Evolutionary conservation across 1,140 invertebrate genomes (phyloP), one percentile per base, ranked within the genome.

Genomic region (Drosophila bocki): DNA sequence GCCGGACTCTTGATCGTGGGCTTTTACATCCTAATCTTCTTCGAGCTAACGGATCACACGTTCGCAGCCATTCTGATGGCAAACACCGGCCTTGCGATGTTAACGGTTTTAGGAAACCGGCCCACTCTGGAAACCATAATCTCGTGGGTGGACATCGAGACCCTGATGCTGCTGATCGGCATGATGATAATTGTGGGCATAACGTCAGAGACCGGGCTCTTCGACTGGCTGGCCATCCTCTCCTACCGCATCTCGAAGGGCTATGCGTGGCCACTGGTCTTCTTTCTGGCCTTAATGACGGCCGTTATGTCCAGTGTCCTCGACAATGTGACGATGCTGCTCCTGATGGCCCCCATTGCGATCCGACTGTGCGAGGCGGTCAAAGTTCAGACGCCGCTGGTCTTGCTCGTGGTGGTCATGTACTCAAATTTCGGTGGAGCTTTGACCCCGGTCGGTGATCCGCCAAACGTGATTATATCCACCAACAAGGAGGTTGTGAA

Each of bases 171-270:
- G 41, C 93, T 98, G 0, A 97, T 98, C 91, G 96, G 96, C 7
- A 98, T 98, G 97, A 98, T 98, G 97, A 95, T 97, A 3, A 92
- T 98, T 7, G 97, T 98, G 0, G 96, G 96, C 0, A 95, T 98
- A 47, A 93, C 98, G 3, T 96, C 96, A 3, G 97, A 98, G 87
- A 97, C 97, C 4, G 97, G 97, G 6, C 93, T 98, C 75, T 98
- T 98, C 83, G 97, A 98, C 93, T 98, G 95, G 87, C 91, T 97
- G 26, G 96, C 97, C 12, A 95, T 87, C 0, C 35, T 62, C n/a
- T 74, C 82, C 29, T 93, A 94, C n/a, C 90, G 96, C 95, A 93
- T 96, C 47, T 97, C 97, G 0, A 95, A 94, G 78, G 97, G 97
- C 13, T 94, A 95, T 91, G 93, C 97, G 3, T 98, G 97, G 97